Conservation (phyloP, 2,797 vertebrate species). For the Pogoniulus pusillus region DNA sequence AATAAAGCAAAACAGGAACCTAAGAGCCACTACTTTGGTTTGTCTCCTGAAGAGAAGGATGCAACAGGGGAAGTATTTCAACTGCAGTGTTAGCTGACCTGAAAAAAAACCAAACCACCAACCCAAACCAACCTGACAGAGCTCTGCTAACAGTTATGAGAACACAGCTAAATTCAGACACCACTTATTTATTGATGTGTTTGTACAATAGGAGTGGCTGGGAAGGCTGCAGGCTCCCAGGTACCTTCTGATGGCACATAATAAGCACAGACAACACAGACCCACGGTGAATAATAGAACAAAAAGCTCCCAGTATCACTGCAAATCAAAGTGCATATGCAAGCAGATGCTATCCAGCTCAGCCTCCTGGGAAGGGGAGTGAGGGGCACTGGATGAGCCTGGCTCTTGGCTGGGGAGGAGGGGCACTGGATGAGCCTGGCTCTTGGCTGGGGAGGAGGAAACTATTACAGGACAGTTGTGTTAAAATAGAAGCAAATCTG, state of each 20-base stretch:
- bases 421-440: background rate
- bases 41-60: slow-evolving; percentile 48
- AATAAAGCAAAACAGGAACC: background rate
- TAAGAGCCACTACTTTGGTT: background rate
- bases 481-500: background rate
- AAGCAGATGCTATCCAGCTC: slow-evolving; percentile 4
- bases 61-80: slow-evolving; percentile 19
- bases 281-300: slow-evolving; percentile 74
- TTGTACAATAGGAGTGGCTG: slow-evolving; percentile 56
- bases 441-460: too few relatives aligned
- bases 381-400: background rate
- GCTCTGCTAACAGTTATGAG: background rate
- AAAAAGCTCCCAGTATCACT: slow-evolving; percentile 44
- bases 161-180: slow-evolving; percentile 30
- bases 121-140: background rate
- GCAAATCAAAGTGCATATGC: slow-evolving; percentile 59
- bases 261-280: slow-evolving; percentile 57
- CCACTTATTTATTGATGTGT: slow-evolving; percentile 68
- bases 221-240: slow-evolving; percentile 41
- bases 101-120: background rate
- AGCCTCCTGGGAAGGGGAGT: background rate
- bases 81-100: slow-evolving; percentile 35
- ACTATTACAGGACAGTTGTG: background rate
- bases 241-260: slow-evolving; percentile 55
- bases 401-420: background rate